Evolutionary conservation across 2,113 vertebrate species (phyloP).

Genomic region (Oceanodroma tethys): DNA sequence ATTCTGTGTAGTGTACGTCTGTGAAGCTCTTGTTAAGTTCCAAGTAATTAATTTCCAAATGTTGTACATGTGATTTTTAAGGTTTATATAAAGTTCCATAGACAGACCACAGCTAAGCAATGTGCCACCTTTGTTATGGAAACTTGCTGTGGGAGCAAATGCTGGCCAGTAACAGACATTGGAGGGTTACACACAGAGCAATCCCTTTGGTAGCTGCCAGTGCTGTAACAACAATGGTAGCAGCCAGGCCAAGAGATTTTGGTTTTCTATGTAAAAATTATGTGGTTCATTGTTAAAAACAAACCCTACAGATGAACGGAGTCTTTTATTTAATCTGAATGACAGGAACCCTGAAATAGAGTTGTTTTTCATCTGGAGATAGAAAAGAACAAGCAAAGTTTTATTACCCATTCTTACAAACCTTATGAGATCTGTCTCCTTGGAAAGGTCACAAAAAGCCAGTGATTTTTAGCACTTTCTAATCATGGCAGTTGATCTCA

Average conservation of each 20-base stretch:
- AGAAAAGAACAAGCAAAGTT: not conserved
- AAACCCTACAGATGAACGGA: constrained; percentile 2
- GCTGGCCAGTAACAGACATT: not conserved
- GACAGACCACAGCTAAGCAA: not conserved
- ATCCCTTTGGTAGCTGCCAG: not conserved
- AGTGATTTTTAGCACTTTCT: not conserved
- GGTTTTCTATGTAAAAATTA: constrained; percentile 31
- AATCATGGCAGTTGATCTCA: not conserved
- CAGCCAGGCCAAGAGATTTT: constrained; percentile 22
- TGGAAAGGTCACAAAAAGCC: not conserved
- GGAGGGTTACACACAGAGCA: not conserved
- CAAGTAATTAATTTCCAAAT: not conserved
- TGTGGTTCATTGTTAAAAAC: constrained; percentile 56
- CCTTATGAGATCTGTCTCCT: not conserved
- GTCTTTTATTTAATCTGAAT: constrained; percentile 12
- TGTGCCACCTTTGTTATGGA: not conserved
- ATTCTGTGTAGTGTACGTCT: not conserved
- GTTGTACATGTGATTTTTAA: not conserved
- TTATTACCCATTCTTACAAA: not conserved
- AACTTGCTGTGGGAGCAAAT: not conserved
- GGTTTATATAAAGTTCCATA: not conserved
- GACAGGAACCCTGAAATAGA: constrained; percentile 37
- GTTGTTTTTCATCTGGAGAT: constrained; percentile 30
- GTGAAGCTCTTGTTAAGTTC: not conserved
- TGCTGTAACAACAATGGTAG: constrained; percentile 43